Evolutionary conservation across 2,113 vertebrate species (phyloP), one percentile per base, ranked within the genome.

Genomic region (Pseudorasbora parva): DNA sequence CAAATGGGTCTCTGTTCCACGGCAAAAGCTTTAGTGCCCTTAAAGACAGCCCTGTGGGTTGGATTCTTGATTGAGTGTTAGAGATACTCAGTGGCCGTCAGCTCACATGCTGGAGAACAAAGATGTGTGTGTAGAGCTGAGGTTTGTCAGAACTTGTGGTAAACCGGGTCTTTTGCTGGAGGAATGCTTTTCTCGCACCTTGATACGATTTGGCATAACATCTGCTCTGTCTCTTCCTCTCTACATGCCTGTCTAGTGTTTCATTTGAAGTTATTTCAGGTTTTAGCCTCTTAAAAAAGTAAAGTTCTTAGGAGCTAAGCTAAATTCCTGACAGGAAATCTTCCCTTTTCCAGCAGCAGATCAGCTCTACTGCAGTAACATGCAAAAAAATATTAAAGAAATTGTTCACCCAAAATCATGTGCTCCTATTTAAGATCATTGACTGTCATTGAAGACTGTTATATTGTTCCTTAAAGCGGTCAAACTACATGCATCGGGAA

Each of bases 401-500:
- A 62, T 62, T 25, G 3, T 62, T 62, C 2, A 25, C 8, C 56
- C 21, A 57, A 23, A 11, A 8, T 17, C 17, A n/a, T 11, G 1
- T n/a, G 15, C n/a, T 73, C 12, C 4, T 30, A 14, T 27, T 27
- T 23, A 2, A 17, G 71, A 30, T 12, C 23, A 30, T 10, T 49
- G n/a, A 15, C 2, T 15, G 4, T 33, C 25, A 27, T 49, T 80
- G 71, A 37, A 45, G 30, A 69, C 19, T 47, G 27, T 37, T 37
- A n/a, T 72, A 11, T 85, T 85, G 2, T 79, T 25, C 7, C 71
- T 41, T 56, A 11, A 91, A 99, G 97, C 96, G 98, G 25, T 98
- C 97, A 19, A 93, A 91, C 90, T 99, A 98, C 93, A 91, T 99
- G 89, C 96, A 99, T 81, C 95, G 94, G 0, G 96, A 99, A 90